A percentile compares a stretch with the other conserved stretches of the same genome.
Evolutionary conservation across 2,888 invertebrate species (phyloP).

Genomic region (Globia sparganii): DNA sequence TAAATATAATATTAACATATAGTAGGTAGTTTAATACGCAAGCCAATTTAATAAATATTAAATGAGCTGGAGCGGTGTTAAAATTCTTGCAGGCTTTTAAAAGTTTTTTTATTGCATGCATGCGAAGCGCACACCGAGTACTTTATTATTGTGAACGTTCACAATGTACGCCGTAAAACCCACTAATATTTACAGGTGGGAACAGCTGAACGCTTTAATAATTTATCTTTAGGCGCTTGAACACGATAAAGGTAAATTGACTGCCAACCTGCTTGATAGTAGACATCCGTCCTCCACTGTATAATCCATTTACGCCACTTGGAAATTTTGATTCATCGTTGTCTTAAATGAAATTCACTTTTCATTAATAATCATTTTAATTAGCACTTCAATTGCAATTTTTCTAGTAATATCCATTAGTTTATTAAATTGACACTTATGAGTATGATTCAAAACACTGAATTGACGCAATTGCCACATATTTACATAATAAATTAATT

Average conservation of each 20-base stretch:
- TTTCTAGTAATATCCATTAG: conserved; percentile 1
- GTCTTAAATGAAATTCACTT: conserved; percentile 11
- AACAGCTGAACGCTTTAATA: conserved; percentile 42
- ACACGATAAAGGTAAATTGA: conserved; percentile 52
- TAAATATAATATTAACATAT: conserved; percentile 25
- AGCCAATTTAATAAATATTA: conserved; percentile 58
- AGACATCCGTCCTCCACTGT: conserved; percentile 19
- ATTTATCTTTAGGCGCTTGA: conserved; percentile 34
- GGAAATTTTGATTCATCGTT: conserved; percentile 19
- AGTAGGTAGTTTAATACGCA: conserved; percentile 43
- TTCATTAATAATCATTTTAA: neutral
- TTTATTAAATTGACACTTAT: conserved; percentile 16
- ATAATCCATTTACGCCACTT: conserved; percentile 32
- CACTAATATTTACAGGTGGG: conserved; percentile 47
- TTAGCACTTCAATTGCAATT: neutral
- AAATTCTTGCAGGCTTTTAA: conserved; percentile 51
- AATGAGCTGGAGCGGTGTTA: conserved; percentile 46
- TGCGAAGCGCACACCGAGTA: conserved; percentile 40
- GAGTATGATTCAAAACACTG: conserved; percentile 17
- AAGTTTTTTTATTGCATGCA: conserved; percentile 59
- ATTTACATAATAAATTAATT: conserved; percentile 34
- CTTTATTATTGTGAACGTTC: conserved; percentile 47
- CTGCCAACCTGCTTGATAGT: conserved; percentile 20
- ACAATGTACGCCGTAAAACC: conserved; percentile 23
- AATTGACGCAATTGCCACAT: conserved; percentile 29